These are phyloP conservation scores for Myotis myotis DNA, from an alignment of 2,797 vertebrate species.

Conservation along the genomic window DNA sequence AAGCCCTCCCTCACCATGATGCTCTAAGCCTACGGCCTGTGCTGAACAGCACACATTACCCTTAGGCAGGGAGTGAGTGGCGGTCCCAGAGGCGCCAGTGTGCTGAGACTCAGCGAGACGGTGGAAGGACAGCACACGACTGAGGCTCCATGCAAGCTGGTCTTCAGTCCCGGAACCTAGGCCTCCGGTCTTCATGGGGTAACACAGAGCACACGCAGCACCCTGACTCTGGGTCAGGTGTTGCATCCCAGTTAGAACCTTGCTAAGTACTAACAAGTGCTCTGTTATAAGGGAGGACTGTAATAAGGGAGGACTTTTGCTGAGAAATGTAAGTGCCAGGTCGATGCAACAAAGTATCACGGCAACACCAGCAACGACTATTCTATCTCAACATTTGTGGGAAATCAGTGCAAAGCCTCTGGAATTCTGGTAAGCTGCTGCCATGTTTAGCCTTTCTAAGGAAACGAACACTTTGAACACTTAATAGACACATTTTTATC, in stretches of 20 bases:
- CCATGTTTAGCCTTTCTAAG: constrained; percentile 17
- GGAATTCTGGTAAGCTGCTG: background rate
- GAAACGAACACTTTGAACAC: background rate
- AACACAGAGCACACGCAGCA: background rate
- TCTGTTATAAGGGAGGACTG: too few species aligned
- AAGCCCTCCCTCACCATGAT: background rate
- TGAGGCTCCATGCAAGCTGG: background rate
- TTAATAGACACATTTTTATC: background rate
- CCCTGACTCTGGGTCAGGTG: background rate
- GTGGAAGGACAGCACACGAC: background rate
- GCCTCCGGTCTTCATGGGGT: background rate
- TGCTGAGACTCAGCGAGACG: background rate
- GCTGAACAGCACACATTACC: background rate
- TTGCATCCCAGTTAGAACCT: background rate
- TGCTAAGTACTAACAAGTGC: background rate
- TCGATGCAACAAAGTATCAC: background rate
- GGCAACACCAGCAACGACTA: background rate
- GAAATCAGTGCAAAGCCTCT: background rate
- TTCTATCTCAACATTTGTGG: background rate
- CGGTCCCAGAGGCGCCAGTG: too few species aligned
- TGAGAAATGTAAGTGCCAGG: background rate
- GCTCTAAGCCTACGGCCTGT: background rate
- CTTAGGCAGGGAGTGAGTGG: background rate
- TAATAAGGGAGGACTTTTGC: background rate
- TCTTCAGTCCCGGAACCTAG: background rate